Evolutionary conservation across 2,888 invertebrate genomes (phyloP).

Genomic region (Nomada fucata): DNA sequence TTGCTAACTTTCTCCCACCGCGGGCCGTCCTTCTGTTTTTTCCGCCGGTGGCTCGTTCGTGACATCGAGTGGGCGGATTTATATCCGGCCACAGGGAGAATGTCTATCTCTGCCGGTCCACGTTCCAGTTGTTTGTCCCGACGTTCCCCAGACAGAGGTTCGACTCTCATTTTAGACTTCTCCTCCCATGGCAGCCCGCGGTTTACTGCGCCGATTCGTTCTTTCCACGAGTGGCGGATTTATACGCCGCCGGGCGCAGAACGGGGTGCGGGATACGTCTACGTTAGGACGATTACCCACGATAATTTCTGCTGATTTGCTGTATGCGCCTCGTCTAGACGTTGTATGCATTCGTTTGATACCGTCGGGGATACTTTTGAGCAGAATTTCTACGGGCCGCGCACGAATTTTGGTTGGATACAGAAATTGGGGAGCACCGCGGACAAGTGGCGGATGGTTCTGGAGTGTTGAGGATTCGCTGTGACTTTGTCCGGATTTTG

Average conservation of each 20-base stretch:
- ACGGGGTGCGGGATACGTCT: not conserved
- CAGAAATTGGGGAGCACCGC: no score
- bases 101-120: constrained; percentile 31
- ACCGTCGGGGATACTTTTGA: no score
- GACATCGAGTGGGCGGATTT: constrained; percentile 70
- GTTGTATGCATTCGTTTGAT: no score
- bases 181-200: constrained; percentile 25
- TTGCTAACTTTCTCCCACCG: constrained; percentile 42
- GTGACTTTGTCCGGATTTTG: no score
- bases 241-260: constrained; percentile 25
- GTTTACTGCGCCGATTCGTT: constrained; percentile 55
- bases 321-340: not conserved
- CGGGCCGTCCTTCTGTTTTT: constrained; percentile 31
- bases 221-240: constrained; percentile 48
- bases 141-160: constrained; percentile 49
- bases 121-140: constrained; percentile 61
- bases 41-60: constrained; percentile 44
- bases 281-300: constrained; percentile 12
- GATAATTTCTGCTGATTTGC: constrained; percentile 27
- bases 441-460: no score
- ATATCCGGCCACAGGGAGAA: constrained; percentile 55
- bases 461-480: no score
- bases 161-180: constrained; percentile 35
- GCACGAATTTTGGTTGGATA: no score
- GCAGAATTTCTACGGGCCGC: no score